Evolutionary conservation across 2,797 vertebrate genomes (phyloP), one percentile per base, ranked within the genome.

Genomic region (Neosilurus mollespiculum): DNA sequence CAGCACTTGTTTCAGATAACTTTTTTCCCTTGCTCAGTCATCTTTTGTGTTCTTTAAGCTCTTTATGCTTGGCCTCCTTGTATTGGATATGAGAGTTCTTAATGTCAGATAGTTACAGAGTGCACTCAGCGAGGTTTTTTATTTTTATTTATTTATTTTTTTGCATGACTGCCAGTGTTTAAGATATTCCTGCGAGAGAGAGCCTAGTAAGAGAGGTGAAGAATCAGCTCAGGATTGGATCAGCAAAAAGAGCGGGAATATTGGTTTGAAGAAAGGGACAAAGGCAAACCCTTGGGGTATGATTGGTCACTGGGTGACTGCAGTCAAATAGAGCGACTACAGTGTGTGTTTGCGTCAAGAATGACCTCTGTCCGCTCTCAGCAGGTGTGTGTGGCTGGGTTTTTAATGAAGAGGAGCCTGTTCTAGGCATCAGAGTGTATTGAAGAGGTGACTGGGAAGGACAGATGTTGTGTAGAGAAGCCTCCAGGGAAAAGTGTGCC

Each of bases 391-490:
- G 2, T 81, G 91, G 85, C 88, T 62, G 77, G 83, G 81, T 90
- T 91, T 90, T 90, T 90, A 88, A 84, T 89, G 88, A 84, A 89
- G 88, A 86, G 86, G 86, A 83, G 87, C 86, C 88, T 86, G 78
- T 81, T 84, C 67, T 62, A 30, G 56, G 62, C 58, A 10, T 6
- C 59, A 71, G 81, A 69, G 77, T 81, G 81, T 78, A 80, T 20
- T 30, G 83, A 82, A 58, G 53, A 64, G 82, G 82, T 16, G 82
- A 83, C 82, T 18, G 4, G 0, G 0, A 56, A 86, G 91, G 91
- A 90, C 91, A 94, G 95, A 96, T 95, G 92, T 92, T 93, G 89
- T 88, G 79, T 87, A 89, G 87, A 91, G 92, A 93, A 91, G 87
- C 87, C 89, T 91, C 89, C 80, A 71, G 89, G 88, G 87, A 92